phyloP scores from a whole-genome alignment of 2,888 invertebrate species.

The Volucella zonaria region DNA sequence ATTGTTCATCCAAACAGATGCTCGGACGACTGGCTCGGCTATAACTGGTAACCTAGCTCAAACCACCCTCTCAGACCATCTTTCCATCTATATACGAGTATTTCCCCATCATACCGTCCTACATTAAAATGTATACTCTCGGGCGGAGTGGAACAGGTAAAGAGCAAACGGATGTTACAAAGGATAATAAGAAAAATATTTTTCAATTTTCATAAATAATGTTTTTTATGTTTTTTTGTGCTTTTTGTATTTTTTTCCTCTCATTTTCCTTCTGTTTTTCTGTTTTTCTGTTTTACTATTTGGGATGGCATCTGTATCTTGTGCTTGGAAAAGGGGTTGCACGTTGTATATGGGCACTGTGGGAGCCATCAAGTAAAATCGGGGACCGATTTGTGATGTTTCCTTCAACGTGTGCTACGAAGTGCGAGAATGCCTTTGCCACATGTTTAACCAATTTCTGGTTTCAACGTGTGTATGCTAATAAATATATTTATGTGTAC shows the following conservation, averaged over 20 bases:
- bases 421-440: constrained; percentile 53
- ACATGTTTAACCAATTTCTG: constrained; percentile 34
- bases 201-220: constrained; percentile 79
- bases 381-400: constrained; percentile 65
- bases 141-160: constrained; percentile 39
- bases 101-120: neutral
- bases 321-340: constrained; percentile 54
- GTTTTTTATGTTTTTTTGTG: constrained; percentile 75
- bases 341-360: constrained; percentile 64
- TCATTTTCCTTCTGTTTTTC: no score
- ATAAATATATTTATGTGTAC: constrained; percentile 7
- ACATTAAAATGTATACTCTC: constrained; percentile 53
- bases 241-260: constrained; percentile 8
- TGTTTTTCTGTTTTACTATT: no score
- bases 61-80: no score
- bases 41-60: neutral
- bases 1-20: constrained; percentile 19
- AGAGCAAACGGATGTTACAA: constrained; percentile 27
- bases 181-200: constrained; percentile 76
- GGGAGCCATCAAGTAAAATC: constrained; percentile 73
- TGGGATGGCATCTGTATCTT: neutral
- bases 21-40: constrained; percentile 11
- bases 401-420: constrained; percentile 57
- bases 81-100: no score
- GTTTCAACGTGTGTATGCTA: constrained; percentile 25